Conservation (phyloP, 2,113 vertebrate species). For the Pantherophis guttatus region DNA sequence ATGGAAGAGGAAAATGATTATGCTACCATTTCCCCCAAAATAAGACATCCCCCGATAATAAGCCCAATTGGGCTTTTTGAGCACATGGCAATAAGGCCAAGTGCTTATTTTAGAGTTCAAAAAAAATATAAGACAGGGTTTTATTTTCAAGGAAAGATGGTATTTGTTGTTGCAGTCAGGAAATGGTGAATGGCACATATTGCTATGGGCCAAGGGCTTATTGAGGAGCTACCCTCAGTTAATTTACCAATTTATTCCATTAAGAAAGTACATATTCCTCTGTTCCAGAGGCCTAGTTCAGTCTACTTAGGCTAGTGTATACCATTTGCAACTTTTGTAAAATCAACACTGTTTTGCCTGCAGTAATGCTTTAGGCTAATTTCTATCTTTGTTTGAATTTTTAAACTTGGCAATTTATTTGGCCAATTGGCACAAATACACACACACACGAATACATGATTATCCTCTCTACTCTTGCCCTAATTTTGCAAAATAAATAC, state of each 20-base stretch:
- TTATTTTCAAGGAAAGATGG: too few relatives aligned
- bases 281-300: not conserved
- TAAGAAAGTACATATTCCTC: not conserved
- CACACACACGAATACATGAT: not conserved
- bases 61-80: too few relatives aligned
- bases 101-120: too few relatives aligned
- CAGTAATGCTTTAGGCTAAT: slow-evolving; percentile 3
- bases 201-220: not conserved
- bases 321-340: not conserved
- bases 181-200: not conserved
- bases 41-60: too few relatives aligned
- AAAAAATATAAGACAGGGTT: too few relatives aligned
- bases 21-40: not conserved
- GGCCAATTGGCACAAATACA: not conserved
- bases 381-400: not conserved
- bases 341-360: not conserved
- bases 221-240: not conserved
- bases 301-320: not conserved
- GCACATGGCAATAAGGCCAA: too few relatives aligned
- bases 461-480: not conserved
- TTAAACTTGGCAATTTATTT: not conserved
- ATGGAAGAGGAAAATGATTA: not conserved
- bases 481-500: not conserved
- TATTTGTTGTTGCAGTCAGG: not conserved
- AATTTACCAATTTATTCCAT: not conserved